Evolutionary conservation across 1,140 invertebrate species (phyloP), one percentile per base, ranked within the genome.

Genomic region (Marisa cornuarietis): DNA sequence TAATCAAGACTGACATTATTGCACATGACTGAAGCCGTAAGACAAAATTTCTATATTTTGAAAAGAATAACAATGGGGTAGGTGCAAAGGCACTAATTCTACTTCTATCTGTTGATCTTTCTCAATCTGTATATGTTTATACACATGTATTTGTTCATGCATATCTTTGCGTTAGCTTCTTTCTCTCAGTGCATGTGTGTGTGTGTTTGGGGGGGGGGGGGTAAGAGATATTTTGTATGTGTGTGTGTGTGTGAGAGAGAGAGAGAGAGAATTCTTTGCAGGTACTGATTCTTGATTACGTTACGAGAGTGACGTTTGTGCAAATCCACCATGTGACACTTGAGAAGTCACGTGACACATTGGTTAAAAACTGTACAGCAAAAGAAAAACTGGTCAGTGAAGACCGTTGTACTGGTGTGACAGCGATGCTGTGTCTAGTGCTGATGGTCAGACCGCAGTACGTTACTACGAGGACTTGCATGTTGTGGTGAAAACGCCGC

Each of bases 171-270:
- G 65, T 24, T 68, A 8, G 26, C 22, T n/a, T 31, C 18, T 72
- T 31, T 31, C 11, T 72, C 8, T 5, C 31, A 72, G 5, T 31
- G 24, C 49, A 24, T 51, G 5, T 51, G 71, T 74, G 72, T 58
- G 72, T 74, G 49, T 58, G 49, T 74, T n/a, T n/a, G n/a, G n/a
- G n/a, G n/a, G n/a, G n/a, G 49, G 58, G 51, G 18, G 72, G 18
- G 51, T 58, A n/a, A 58, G 72, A 24, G 49, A 58, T 51, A 58
- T 2, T 22, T 51, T 74, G 51, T 49, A 9, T n/a, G 51, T 51
- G 26, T 51, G 26, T 51, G 26, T 72, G 26, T 72, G 14, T 58
- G 51, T 74, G 72, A 5, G 20, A 1, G 51, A 62, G 18, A 20
- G 18, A 20, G 54, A 31, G 73, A 31, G 8, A 62, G 13, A 62